These are phyloP conservation scores for Cephalopachus bancanus DNA, from an alignment of 2,797 vertebrate species.

Conservation along the genomic window DNA sequence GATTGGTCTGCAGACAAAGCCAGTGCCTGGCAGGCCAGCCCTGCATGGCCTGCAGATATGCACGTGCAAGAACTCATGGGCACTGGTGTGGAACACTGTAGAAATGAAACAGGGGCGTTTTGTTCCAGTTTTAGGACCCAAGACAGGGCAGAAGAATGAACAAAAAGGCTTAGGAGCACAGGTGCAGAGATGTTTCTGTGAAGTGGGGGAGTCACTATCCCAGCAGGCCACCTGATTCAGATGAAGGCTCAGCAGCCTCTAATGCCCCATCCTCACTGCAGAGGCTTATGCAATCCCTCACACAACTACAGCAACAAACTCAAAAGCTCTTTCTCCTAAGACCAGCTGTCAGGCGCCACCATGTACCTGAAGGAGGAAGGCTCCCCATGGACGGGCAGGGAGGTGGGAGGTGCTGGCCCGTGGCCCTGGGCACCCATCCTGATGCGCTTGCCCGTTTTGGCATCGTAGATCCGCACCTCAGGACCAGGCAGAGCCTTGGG, in stretches of 20 bases:
- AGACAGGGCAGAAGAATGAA: accelerated
- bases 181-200: accelerated
- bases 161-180: accelerated
- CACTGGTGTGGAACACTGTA: accelerated
- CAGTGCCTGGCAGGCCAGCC: background rate
- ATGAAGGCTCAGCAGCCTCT: background rate
- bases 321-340: background rate
- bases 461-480: constrained; percentile 95
- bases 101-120: accelerated
- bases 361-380: constrained; percentile 95
- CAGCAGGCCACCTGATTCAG: too few relatives aligned
- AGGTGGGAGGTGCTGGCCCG: constrained; percentile 88
- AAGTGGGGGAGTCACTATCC: background rate
- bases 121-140: background rate
- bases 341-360: too few relatives aligned
- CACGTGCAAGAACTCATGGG: too few relatives aligned
- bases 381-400: constrained; percentile 90
- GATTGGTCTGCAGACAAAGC: background rate
- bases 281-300: background rate
- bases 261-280: background rate
- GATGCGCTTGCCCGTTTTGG: constrained; percentile 97
- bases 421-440: constrained; percentile 90
- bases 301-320: background rate
- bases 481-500: constrained; percentile 90
- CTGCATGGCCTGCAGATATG: too few relatives aligned